Base-by-base conservation (phyloP, 2,888 invertebrate species). In the Pristionchus mayeri region DNA sequence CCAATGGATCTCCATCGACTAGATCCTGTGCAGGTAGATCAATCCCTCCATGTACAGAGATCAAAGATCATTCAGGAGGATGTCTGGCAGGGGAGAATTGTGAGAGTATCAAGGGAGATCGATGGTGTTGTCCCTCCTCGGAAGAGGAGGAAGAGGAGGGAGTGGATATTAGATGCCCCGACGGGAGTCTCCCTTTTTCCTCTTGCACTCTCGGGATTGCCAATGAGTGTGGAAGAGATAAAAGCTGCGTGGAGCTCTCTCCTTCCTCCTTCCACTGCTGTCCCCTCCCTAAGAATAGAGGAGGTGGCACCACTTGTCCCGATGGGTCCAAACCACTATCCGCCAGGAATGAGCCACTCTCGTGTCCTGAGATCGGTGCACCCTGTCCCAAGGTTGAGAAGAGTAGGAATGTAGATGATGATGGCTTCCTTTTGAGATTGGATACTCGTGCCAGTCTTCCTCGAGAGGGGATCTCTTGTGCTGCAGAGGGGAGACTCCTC, bases 71-170 rank as follows among this genome's bases (percentile, higher is more conserved):
- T 63, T 63, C 87, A 24, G 89, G 88, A 2, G 89, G 88, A 13
- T 88, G 88, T 85, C 67, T 86, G 44, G 81, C 84, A n/a, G 86
- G 86, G 57, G 89, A 89, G 84, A 86, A 87, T 44, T 89, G 89
- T 54, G 87, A 86, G 48, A 67, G 79, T n/a, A 87, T 89, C 37
- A 83, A 85, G 16, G 79, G 82, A 76, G 52, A 85, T 7, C 57
- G 87, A 44, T 89, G 89, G 89, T 89, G 89, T 85, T 89, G 89
- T 86, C 89, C 89, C 0, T 37, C 37, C n/a, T n/a, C n/a, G n/a
- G n/a, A n/a, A 54, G n/a, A 67, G 21, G 85, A 86, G 83, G 63
- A 63, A 34, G 63, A 63, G 34, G 63, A 63, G 34, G 81, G 4
- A 34, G 63, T 4, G 18, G 34, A 24, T n/a, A n/a, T n/a, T n/a